A percentile compares a stretch with the other conserved stretches of the same genome.
These are phyloP conservation scores for Cinclus mexicanus DNA, from an alignment of 2,113 vertebrate species.

Conservation along the genomic window DNA sequence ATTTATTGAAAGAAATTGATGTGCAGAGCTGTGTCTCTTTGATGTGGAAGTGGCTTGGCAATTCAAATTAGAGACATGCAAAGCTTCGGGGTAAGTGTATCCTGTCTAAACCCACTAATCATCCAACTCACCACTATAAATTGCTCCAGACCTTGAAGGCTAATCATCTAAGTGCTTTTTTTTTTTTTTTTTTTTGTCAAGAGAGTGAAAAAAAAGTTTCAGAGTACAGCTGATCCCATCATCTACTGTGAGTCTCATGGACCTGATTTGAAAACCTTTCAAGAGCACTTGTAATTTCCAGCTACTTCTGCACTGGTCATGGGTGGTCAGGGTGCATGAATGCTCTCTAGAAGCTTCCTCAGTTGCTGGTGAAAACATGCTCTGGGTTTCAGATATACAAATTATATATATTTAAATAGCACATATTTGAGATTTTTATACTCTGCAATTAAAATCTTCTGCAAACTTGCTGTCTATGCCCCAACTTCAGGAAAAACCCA, in stretches of 20 bases:
- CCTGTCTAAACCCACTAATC: neutral
- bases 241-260: neutral
- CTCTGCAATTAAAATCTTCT: neutral
- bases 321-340: neutral
- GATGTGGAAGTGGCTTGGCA: neutral
- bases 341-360: neutral
- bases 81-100: neutral
- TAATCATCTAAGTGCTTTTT: neutral
- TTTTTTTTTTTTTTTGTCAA: neutral
- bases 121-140: neutral
- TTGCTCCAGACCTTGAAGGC: neutral
- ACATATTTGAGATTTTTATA: neutral
- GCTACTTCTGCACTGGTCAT: neutral
- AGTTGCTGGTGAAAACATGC: neutral
- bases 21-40: neutral
- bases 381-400: neutral
- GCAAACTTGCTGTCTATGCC: neutral
- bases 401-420: neutral
- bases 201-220: neutral
- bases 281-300: neutral
- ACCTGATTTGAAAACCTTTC: neutral
- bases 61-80: neutral
- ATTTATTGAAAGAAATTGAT: neutral
- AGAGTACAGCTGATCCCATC: neutral
- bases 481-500: neutral